These are phyloP conservation scores for Toxostoma redivivum DNA, from an alignment of 2,113 vertebrate species.

Conservation along the genomic window DNA sequence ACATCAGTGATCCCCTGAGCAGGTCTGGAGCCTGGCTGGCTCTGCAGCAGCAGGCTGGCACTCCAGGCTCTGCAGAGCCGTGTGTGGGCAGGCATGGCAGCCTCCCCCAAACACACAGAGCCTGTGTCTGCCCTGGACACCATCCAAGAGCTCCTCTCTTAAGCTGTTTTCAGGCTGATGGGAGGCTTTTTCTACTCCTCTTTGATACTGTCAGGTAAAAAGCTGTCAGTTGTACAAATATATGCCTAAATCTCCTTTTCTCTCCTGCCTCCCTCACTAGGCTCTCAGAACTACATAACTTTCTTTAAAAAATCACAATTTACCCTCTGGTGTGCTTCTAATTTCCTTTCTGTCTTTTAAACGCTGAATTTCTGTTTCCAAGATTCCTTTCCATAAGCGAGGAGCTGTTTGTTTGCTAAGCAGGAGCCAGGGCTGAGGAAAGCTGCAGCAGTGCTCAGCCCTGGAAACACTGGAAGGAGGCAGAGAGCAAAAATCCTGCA, in stretches of 20 bases:
- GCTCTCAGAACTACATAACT: background rate
- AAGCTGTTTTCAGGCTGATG: background rate
- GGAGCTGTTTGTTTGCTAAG: background rate
- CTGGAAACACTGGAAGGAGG: background rate
- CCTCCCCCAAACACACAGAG: background rate
- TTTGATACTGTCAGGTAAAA: background rate
- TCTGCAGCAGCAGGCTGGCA: background rate
- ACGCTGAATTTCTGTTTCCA: background rate
- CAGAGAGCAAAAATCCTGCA: background rate
- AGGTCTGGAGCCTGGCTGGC: background rate
- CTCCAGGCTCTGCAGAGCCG: background rate
- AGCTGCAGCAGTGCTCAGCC: background rate
- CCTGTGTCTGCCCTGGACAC: background rate
- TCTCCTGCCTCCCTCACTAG: background rate
- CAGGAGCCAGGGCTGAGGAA: background rate
- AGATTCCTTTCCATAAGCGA: background rate
- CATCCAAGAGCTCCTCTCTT: background rate
- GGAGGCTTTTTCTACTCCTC: background rate
- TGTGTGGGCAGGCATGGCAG: background rate
- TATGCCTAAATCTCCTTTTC: background rate
- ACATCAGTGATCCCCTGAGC: fast-evolving
- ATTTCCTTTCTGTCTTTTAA: background rate
- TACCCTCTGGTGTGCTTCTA: background rate
- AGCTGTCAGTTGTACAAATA: background rate
- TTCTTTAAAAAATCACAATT: background rate